Base-by-base conservation (phyloP, 2,113 vertebrate genomes). In the Forbesichthys agassizii region DNA sequence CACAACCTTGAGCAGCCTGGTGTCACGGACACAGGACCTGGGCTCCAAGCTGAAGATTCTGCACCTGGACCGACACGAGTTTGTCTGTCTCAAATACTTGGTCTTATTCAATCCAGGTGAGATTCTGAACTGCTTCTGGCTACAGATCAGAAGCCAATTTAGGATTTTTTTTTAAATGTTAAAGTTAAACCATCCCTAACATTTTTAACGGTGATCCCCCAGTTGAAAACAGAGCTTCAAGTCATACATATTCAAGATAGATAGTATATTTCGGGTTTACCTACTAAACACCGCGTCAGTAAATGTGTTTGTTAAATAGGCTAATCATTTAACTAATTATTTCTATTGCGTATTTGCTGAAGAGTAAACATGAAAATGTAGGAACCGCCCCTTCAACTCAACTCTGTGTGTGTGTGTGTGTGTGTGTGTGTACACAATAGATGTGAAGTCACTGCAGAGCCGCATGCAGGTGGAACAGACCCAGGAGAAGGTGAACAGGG, bases 91-190 rank as follows among this genome's bases (percentile, higher is more conserved):
- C 4, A 94, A 94, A 70, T 90, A 93, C 79, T 77, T 94, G 42
- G 92, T 94, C 27, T 88, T 94, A n/a, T 94, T 93, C 71, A 94
- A 93, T 71, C 93, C 93, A 1, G 93, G 93, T 92, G 67, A 81
- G 90, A n/a, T 42, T 65, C 64, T 9, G 33, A 7, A n/a, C 9
- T 33, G 47, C 8, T 0, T 33, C 11, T 49, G 13, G 46, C 42
- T 47, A 12, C 20, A 13, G 11, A 33, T 54, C 27, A 33, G 42
- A 60, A 63, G 16, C 10, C 46, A 11, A 6, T 42, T 42, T 6
- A n/a, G 7, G 36, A 42, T 1, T 0, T 42, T 42, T 42, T 42
- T 5, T 42, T 42, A 2, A 2, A 27, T 27, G 27, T 27, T 27
- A 27, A 27, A 27, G 27, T 27, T 27, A 42, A 42, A 6, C 36